These are phyloP conservation scores for Alectoris magna DNA, from an alignment of 2,797 vertebrate genomes.

Conservation along the genomic window DNA sequence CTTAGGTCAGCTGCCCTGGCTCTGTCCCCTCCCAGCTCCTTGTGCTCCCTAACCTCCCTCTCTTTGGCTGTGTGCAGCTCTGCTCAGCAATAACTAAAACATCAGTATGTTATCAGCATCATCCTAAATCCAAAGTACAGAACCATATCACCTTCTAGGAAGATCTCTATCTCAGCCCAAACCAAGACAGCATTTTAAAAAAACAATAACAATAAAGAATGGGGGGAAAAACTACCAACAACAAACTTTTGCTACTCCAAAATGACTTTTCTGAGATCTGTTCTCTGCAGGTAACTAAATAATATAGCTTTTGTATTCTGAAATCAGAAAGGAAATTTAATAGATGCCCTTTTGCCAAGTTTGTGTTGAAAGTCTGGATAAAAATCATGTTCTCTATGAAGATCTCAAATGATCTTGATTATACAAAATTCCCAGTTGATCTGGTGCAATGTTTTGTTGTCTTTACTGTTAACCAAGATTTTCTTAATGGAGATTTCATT, in stretches of 20 bases:
- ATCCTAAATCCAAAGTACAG: neutral
- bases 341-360: neutral
- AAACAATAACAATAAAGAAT: neutral
- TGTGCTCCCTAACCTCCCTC: too few relatives aligned
- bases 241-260: neutral
- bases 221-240: neutral
- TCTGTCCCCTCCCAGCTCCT: too few relatives aligned
- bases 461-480: neutral
- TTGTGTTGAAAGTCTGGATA: neutral
- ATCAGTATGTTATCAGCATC: neutral
- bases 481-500: neutral
- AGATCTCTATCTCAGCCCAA: neutral
- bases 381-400: neutral
- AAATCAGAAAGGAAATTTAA: neutral
- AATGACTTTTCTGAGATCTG: neutral
- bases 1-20: too few relatives aligned
- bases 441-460: neutral
- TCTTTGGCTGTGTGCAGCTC: neutral
- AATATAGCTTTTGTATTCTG: neutral
- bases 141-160: neutral
- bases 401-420: neutral
- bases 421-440: neutral
- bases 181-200: too few relatives aligned
- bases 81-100: neutral
- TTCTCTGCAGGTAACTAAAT: neutral